Evolutionary conservation across 2,113 vertebrate genomes (phyloP).

Genomic region (Suncus etruscus): DNA sequence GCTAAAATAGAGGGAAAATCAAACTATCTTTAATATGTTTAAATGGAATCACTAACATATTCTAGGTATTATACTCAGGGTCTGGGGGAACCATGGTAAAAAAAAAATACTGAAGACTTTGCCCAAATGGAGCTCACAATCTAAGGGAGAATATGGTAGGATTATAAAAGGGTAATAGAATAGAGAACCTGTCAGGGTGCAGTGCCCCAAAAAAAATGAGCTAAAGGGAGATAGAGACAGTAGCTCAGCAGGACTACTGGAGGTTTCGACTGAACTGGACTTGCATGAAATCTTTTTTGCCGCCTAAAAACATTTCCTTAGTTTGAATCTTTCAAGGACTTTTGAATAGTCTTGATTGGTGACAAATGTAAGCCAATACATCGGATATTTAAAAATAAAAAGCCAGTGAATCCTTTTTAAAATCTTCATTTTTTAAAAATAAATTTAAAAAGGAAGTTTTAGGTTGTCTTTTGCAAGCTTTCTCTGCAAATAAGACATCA

Average conservation of each 20-base stretch:
- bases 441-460: conserved; percentile 47
- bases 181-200: neutral
- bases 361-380: conserved; percentile 16
- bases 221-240: neutral
- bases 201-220: no score
- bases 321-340: neutral
- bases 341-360: conserved; percentile 16
- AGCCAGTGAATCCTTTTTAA: no score
- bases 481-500: conserved; percentile 45
- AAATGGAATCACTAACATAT: neutral
- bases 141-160: neutral
- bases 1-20: neutral
- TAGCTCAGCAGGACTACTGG: neutral
- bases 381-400: conserved; percentile 3
- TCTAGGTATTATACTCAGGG: neutral
- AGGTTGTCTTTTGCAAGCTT: conserved; percentile 12
- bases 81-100: neutral
- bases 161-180: neutral
- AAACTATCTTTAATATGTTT: neutral
- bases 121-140: neutral
- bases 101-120: neutral
- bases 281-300: neutral
- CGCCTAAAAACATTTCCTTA: neutral
- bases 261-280: neutral
- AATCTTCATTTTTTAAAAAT: neutral